These are phyloP conservation scores for Cynopterus sphinx DNA, from an alignment of 2,797 vertebrate genomes.

Conservation along the genomic window DNA sequence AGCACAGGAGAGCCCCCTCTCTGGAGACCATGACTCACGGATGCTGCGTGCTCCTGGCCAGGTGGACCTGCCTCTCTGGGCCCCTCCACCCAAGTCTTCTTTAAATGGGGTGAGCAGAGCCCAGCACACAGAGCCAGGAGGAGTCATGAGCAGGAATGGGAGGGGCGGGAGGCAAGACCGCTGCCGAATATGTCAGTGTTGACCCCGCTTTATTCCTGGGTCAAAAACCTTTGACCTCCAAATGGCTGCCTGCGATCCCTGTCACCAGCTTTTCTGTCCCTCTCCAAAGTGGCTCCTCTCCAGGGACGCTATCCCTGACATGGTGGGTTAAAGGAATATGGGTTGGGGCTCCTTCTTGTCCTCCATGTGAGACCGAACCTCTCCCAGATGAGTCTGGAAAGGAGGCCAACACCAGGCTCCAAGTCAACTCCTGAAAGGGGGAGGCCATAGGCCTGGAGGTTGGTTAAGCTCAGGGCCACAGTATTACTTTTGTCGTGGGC, in stretches of 20 bases:
- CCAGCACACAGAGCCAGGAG: not conserved
- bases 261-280: not conserved
- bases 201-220: not conserved
- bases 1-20: not conserved
- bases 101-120: too few species aligned
- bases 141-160: not conserved
- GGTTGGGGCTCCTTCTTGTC: not conserved
- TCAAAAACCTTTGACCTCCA: not conserved
- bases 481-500: rapidly evolving
- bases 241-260: not conserved
- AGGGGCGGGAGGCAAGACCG: not conserved
- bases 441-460: not conserved
- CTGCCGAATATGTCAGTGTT: not conserved
- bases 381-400: not conserved
- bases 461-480: rapidly evolving
- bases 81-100: not conserved
- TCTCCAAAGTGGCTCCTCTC: not conserved
- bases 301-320: not conserved
- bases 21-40: not conserved
- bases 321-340: not conserved
- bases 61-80: not conserved
- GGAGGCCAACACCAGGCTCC: not conserved
- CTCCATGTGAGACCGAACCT: not conserved
- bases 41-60: not conserved
- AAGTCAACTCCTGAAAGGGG: too few species aligned